Conservation (phyloP, 1,140 invertebrate genomes). For the Drosophila persimilis region DNA sequence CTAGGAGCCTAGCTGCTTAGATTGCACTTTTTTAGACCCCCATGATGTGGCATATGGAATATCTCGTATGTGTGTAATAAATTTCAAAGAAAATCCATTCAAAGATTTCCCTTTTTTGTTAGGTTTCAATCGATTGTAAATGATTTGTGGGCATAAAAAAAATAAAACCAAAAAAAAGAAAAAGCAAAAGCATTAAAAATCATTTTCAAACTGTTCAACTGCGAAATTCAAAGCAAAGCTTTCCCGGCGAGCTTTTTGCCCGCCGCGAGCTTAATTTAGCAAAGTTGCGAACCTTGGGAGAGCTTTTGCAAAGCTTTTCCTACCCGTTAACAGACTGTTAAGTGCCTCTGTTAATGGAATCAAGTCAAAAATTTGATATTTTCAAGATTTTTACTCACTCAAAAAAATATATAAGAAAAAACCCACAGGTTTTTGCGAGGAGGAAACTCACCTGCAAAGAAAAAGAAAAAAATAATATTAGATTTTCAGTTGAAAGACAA, state of each 20-base stretch:
- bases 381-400: constrained; percentile 53
- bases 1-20: constrained; percentile 37
- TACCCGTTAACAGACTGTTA: constrained; percentile 1
- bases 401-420: constrained; percentile 1
- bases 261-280: background rate
- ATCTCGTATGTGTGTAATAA: background rate
- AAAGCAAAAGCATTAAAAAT: background rate
- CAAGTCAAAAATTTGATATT: constrained; percentile 15
- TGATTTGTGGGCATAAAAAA: constrained; percentile 31
- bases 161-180: background rate
- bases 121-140: constrained; percentile 40
- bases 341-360: constrained; percentile 20
- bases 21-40: constrained; percentile 38
- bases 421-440: background rate
- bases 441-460: constrained; percentile 71
- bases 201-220: background rate
- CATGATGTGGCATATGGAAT: background rate
- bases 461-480: constrained; percentile 22
- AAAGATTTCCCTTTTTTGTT: background rate
- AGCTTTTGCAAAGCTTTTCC: constrained; percentile 43
- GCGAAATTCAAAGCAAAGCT: background rate
- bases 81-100: too few relatives aligned
- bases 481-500: constrained; percentile 33
- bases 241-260: background rate
- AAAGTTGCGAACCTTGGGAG: constrained; percentile 9